Percentiles rank a stretch among this genome's conserved stretches.
Conservation (phyloP, 2,888 invertebrate species). For the Alloscopus bannaensis region DNA sequence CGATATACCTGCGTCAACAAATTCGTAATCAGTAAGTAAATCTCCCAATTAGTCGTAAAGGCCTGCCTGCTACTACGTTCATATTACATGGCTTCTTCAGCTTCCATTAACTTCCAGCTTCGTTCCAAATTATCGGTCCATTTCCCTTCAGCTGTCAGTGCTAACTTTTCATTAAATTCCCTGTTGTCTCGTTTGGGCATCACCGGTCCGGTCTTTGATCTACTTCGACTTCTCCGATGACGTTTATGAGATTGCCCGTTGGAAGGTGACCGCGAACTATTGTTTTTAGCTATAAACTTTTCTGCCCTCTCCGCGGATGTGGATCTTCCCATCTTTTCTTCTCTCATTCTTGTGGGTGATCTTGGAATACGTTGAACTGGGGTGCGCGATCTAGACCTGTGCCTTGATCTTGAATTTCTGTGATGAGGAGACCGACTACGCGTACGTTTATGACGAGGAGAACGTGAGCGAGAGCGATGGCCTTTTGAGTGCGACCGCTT, state of each 20-base stretch:
- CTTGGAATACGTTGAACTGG: constrained; percentile 49
- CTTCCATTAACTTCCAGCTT: constrained; percentile 70
- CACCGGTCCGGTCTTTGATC: constrained; percentile 30
- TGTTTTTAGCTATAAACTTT: constrained; percentile 66
- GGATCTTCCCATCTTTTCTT: constrained; percentile 7
- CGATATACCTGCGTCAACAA: constrained; percentile 55
- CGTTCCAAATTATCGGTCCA: constrained; percentile 71
- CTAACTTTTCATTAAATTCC: constrained; percentile 69
- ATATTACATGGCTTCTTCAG: constrained; percentile 67
- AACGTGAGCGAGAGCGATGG: constrained; percentile 45
- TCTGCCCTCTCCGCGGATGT: constrained; percentile 58
- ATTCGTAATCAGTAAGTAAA: background rate
- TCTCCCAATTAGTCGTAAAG: background rate
- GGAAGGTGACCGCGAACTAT: constrained; percentile 42
- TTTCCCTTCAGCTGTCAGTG: constrained; percentile 68
- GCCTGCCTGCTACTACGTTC: background rate
- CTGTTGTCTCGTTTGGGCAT: constrained; percentile 51
- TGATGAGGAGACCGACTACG: constrained; percentile 43
- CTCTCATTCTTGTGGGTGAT: constrained; percentile 21
- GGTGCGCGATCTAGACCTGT: constrained; percentile 51
- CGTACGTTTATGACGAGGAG: constrained; percentile 42
- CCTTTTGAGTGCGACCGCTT: constrained; percentile 34
- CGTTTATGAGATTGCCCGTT: constrained; percentile 43
- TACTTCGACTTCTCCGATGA: constrained; percentile 46
- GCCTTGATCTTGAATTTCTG: background rate